Base-by-base conservation (phyloP, 2,888 invertebrate genomes). In the Neoscelio sp. region DNA sequence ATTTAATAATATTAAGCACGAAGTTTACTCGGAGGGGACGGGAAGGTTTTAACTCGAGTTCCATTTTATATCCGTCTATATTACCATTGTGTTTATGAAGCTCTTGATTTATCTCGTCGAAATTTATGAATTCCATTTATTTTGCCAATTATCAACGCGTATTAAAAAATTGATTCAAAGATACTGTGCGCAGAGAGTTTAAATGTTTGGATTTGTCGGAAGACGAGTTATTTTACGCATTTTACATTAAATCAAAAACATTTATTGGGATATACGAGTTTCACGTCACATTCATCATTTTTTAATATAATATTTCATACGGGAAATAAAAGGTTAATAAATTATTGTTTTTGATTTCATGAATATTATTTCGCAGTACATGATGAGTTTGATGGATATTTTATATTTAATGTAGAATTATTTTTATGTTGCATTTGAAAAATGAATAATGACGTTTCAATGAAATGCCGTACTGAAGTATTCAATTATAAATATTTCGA, bases 1-100 rank as follows among this genome's bases (percentile, higher is more conserved):
- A 87, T 89, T 88, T 88, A 88, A 89, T 88, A 88, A 88, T 87
- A 87, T 89, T 86, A 88, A 87, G 87, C 89, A 86, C 83, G 85
- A 88, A 88, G 76, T 82, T 81, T 56, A 44, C 30, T 13, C 28
- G 54, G 15, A 42, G 20, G 10, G 67, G 33, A 26, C 50, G 23
- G 12, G 62, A 17, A 26, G 17, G 30, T 7, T 20, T 10, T 35
- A 52, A 12, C 23, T 54, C 8, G 17, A 46, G 33, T 48, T 20
- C 23, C 35, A 35, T 28, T 50, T 58, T 20, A 3, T 58, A 10
- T 40, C 18, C n/a, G 38, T 70, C 48, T 48, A n/a, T 58, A 48
- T 52, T 58, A 28, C 46, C 13, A 42, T 33, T 30, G 60, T 50
- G 52, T 42, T 68, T 48, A 68, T 40, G 46, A 62, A 71, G 71